These are phyloP conservation scores for Halcyon smyrnensis DNA, from an alignment of 2,797 vertebrate species.

Conservation along the genomic window DNA sequence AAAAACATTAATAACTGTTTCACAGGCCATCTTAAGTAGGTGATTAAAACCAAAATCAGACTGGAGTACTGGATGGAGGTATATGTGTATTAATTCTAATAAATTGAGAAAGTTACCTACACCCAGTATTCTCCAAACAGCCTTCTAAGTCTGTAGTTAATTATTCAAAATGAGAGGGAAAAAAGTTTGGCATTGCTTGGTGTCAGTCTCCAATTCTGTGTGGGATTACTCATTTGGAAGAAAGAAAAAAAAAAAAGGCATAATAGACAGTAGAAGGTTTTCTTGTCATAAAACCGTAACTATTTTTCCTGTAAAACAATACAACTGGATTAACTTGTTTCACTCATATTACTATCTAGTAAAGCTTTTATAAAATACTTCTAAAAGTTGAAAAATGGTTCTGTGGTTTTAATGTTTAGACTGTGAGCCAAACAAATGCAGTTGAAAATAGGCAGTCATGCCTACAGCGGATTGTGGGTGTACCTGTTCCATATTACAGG, in stretches of 20 bases:
- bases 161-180: neutral
- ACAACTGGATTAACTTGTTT: neutral
- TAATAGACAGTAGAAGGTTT: neutral
- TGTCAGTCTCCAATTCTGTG: neutral
- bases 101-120: neutral
- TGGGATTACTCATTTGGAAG: neutral
- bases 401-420: neutral
- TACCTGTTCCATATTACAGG: neutral
- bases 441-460: neutral
- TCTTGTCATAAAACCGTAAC: neutral
- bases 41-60: neutral
- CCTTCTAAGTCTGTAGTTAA: neutral
- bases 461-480: neutral
- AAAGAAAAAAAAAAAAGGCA: neutral
- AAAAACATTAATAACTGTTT: neutral
- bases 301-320: neutral
- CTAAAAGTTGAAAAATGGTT: neutral
- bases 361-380: neutral
- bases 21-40: neutral
- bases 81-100: neutral
- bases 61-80: neutral
- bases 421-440: neutral
- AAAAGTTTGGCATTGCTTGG: neutral
- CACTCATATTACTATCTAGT: neutral
- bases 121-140: neutral